Base-by-base conservation (phyloP, 1,140 invertebrate species). In the Thaumetopoea pityocampa region DNA sequence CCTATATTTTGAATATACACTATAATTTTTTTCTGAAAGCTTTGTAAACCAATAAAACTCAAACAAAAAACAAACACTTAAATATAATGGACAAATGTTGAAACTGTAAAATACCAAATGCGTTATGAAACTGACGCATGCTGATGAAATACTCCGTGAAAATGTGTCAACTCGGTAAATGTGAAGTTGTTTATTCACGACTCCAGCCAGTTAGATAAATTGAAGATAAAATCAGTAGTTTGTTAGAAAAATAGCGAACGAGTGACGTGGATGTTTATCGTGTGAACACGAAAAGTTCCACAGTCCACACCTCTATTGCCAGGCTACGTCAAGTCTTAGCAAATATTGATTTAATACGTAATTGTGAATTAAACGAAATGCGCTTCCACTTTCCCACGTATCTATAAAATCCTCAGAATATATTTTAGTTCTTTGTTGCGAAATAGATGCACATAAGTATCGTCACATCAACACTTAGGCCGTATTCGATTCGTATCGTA, bases 241-340 rank as follows among this genome's bases (percentile, higher is more conserved):
- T 33, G 22, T 9, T 42, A 14, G 40, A 26, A 33, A 29, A 33
- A 42, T n/a, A 6, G 28, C 28, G 7, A 43, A 27, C 42, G 18
- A 19, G 45, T 78, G 66, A 69, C 73, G 67, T 69, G 67, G 10
- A 10, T n/a, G n/a, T n/a, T n/a, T n/a, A n/a, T n/a, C n/a, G n/a
- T n/a, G n/a, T n/a, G n/a, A 18, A 29, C 49, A 60, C 58, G 56
- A 78, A 78, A 77, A 63, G 43, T 72, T 73, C 73, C 76, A 67
- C 68, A 38, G 65, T 67, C 69, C 71, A 70, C 71, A 45, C 67
- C 67, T 69, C 62, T 54, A 49, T 34, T 61, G 37, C 35, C 14
- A 20, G 26, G 17, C 35, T 67, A 69, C 76, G 70, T 80, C 67
- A 68, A 66, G 42, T 8, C 40, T 46, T 47, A 30, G 32, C 67